Evolutionary conservation across 2,888 invertebrate species (phyloP).

Genomic region (Erebia ligea): DNA sequence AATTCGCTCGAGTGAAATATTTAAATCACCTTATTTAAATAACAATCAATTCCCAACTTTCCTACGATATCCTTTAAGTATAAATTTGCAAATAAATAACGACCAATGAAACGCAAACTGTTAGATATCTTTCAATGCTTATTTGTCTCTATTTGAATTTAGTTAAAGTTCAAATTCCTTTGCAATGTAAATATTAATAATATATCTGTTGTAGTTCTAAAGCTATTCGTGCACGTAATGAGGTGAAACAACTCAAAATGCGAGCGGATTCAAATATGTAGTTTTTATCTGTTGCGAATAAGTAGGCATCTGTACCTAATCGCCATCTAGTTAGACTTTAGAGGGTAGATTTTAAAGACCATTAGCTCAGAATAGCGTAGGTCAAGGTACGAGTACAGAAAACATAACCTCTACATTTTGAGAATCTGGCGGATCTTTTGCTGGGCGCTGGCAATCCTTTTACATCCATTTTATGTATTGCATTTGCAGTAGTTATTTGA

Average conservation of each 20-base stretch:
- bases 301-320: constrained; percentile 47
- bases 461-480: neutral
- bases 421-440: neutral
- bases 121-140: constrained; percentile 36
- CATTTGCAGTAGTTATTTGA: neutral
- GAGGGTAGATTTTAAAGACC: constrained; percentile 32
- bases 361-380: constrained; percentile 18
- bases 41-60: constrained; percentile 71
- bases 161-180: constrained; percentile 35
- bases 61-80: constrained; percentile 66
- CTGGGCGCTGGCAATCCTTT: neutral
- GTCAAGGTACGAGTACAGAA: neutral
- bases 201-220: constrained; percentile 46
- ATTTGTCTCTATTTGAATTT: constrained; percentile 21
- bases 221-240: constrained; percentile 73
- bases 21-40: constrained; percentile 48
- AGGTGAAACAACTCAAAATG: constrained; percentile 75
- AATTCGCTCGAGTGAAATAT: constrained; percentile 40
- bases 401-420: neutral
- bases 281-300: constrained; percentile 52
- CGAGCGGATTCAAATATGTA: constrained; percentile 57
- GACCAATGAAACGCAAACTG: constrained; percentile 49
- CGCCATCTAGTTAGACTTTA: constrained; percentile 46
- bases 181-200: constrained; percentile 37
- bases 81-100: constrained; percentile 66